Evolutionary conservation across 2,888 invertebrate genomes (phyloP).

Genomic region (Steinernema carpocapsae): DNA sequence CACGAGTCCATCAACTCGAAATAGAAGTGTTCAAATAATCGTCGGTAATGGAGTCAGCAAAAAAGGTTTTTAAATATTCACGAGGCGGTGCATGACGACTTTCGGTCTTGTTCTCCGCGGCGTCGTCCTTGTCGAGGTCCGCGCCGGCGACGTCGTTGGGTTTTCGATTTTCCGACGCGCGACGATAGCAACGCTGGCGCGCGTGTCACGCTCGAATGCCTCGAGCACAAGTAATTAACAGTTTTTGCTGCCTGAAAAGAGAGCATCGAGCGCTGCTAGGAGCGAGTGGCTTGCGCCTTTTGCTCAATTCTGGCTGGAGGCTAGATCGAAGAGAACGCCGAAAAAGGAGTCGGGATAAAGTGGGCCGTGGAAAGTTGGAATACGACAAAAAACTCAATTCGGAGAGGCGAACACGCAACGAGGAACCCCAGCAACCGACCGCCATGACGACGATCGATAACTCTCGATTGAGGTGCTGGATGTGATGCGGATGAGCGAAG

Average conservation of each 20-base stretch:
- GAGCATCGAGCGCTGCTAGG: background rate
- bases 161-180: no score
- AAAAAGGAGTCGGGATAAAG: background rate
- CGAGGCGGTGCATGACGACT: no score
- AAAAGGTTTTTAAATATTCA: no score
- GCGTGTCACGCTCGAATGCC: background rate
- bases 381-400: background rate
- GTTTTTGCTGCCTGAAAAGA: background rate
- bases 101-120: no score
- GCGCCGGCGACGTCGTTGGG: background rate
- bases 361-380: background rate
- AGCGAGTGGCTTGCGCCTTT: background rate
- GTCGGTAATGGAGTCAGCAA: no score
- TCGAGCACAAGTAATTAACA: constrained; percentile 8
- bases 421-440: background rate
- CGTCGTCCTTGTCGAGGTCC: no score
- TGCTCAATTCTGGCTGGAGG: no score
- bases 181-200: no score
- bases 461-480: constrained; percentile 1
- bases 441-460: constrained; percentile 16
- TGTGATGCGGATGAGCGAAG: no score
- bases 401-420: no score
- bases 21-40: background rate
- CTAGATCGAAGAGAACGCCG: background rate
- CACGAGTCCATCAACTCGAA: no score